Base-by-base conservation (phyloP, 1,140 invertebrate species). In the Achatina immaculata region DNA sequence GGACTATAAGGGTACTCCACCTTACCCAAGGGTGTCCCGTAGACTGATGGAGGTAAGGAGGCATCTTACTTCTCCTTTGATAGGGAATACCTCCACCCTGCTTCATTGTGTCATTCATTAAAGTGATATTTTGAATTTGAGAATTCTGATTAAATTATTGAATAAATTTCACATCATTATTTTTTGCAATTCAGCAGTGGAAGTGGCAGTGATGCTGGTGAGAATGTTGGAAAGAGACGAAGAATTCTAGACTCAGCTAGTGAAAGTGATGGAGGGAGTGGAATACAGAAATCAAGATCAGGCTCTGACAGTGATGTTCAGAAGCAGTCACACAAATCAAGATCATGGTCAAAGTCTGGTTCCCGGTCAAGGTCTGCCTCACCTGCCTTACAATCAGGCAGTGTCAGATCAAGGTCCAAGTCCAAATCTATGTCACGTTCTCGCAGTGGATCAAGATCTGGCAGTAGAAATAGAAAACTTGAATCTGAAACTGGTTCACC, bases 181-280 rank as follows among this genome's bases (percentile, higher is more conserved):
- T n/a, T n/a, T n/a, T n/a, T n/a, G n/a, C n/a, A n/a, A n/a, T n/a
- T 88, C 11, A 93, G 93, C 83, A 93, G 93, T 77, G 94, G 92
- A 40, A 92, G 91, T 79, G 93, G 92, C 58, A 90, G 92, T 82
- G 84, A 92, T 87, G 43, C 84, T 48, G 90, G 81, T 87, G 86
- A 84, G 72, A 86, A 76, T 78, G 83, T 83, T 68, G 87, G 87
- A 28, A 88, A 87, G 93, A 92, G 36, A 90, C 92, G 88, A 83
- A 86, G 84, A 89, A 92, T 85, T 87, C 84, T 82, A 84, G 91
- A 91, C 3, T 90, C 89, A 68, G 90, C 86, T 21, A 90, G 89
- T 83, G 88, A 88, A 3, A 89, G 87, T 85, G 89, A 88, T 69
- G 85, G 58, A 38, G 85, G 68, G 21, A 69, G 80, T 14, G 78